Evolutionary conservation across 2,888 invertebrate genomes (phyloP).

Genomic region (Latrodectus elegans): DNA sequence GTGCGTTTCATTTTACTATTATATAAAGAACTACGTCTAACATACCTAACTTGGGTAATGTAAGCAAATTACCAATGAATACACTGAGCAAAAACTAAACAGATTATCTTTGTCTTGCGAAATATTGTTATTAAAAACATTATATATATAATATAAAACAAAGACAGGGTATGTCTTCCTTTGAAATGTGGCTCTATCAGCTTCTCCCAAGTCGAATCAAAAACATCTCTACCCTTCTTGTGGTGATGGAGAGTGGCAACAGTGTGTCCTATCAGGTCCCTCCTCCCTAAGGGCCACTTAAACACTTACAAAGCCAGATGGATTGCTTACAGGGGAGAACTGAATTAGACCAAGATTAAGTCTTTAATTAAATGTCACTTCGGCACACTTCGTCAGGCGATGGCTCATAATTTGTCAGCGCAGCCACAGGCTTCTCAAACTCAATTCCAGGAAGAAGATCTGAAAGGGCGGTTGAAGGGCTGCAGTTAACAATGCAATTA

Average conservation of each 20-base stretch:
- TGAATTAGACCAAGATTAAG: slow-evolving; percentile 55
- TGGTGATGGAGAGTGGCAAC: not conserved
- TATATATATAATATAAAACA: too few species aligned
- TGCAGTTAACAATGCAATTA: slow-evolving; percentile 56
- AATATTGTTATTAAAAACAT: too few species aligned
- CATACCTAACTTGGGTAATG: too few species aligned
- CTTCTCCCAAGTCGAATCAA: slow-evolving; percentile 22
- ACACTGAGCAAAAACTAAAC: too few species aligned
- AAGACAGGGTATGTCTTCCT: too few species aligned
- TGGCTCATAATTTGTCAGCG: slow-evolving; percentile 44
- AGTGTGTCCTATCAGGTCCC: slow-evolving; percentile 10
- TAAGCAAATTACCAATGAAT: too few species aligned
- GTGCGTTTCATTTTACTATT: too few species aligned
- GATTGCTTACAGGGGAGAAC: slow-evolving; percentile 15
- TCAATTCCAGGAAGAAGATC: not conserved
- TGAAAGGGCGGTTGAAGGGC: slow-evolving; percentile 6
- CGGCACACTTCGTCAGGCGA: slow-evolving; percentile 31
- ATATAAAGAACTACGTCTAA: too few species aligned
- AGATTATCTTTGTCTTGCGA: too few species aligned
- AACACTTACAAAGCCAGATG: slow-evolving; percentile 28
- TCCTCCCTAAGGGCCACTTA: slow-evolving; percentile 26
- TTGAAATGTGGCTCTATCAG: too few species aligned
- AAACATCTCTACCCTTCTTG: not conserved
- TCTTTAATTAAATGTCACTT: slow-evolving; percentile 63
- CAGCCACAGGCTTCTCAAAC: slow-evolving; percentile 26